Conservation (phyloP, 37 sponge, comb jelly and placozoan genomes). For the Diacarnus erythraeanus region DNA sequence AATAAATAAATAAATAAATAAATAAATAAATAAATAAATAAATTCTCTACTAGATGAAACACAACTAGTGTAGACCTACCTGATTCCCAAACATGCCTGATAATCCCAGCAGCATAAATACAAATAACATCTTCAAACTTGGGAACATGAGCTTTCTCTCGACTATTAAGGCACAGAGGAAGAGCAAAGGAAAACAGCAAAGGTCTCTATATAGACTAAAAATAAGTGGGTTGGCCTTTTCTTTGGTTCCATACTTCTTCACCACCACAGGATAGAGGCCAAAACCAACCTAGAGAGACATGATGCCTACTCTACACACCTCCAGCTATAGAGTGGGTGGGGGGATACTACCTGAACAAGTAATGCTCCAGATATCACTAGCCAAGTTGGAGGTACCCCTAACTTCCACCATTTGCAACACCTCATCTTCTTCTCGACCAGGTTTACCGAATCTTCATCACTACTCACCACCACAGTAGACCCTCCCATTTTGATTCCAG, state of each 20-base stretch:
- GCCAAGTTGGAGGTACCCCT: constrained; percentile 50
- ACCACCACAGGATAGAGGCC: constrained; percentile 77
- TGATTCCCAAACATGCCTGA: constrained; percentile 76
- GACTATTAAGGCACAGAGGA: constrained; percentile 63
- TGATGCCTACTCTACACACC: not conserved
- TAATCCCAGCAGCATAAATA: constrained; percentile 44
- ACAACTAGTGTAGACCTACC: constrained; percentile 39
- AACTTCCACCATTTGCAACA: constrained; percentile 41
- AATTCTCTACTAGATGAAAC: too few relatives aligned
- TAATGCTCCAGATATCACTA: constrained; percentile 43
- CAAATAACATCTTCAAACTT: constrained; percentile 20
- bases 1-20: too few relatives aligned
- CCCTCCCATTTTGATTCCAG: too few relatives aligned
- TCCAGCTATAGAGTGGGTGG: not conserved
- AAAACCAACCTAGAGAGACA: constrained; percentile 57
- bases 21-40: too few relatives aligned
- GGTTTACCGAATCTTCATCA: not conserved
- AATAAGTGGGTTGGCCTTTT: constrained; percentile 60
- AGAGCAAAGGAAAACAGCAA: constrained; percentile 57
- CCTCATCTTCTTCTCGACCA: not conserved
- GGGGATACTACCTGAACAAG: constrained; percentile 45
- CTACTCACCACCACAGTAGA: too few relatives aligned
- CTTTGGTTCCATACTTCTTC: constrained; percentile 43
- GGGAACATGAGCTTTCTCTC: constrained; percentile 66
- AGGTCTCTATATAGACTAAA: constrained; percentile 70